Percentiles rank a stretch among this genome's conserved stretches.
Conservation (phyloP, 2,113 vertebrate species). For the Donacobius atricapilla region DNA sequence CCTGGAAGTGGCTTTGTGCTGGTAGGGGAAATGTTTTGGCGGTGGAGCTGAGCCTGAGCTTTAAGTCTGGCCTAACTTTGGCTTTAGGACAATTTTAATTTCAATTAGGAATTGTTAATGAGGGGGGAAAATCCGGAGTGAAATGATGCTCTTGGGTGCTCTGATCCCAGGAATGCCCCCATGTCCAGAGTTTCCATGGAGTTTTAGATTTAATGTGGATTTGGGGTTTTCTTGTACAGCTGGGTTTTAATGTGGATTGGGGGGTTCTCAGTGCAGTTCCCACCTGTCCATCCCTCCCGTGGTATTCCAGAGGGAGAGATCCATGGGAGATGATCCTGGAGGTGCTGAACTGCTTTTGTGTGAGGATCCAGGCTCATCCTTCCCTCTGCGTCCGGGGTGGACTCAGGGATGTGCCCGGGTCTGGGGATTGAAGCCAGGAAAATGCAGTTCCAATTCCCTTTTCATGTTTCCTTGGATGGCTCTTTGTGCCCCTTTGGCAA, state of each 20-base stretch:
- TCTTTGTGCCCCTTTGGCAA: too few relatives aligned
- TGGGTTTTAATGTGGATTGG: background rate
- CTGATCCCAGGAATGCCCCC: background rate
- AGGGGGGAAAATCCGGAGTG: accelerated
- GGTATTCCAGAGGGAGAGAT: background rate
- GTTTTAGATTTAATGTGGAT: background rate
- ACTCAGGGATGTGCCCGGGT: accelerated
- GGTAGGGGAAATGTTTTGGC: background rate
- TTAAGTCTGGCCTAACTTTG: background rate
- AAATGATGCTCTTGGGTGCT: background rate
- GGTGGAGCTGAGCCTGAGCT: background rate
- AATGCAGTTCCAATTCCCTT: accelerated
- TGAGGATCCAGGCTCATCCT: background rate
- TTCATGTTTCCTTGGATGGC: too few relatives aligned
- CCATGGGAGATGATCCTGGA: accelerated
- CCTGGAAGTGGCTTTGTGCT: background rate
- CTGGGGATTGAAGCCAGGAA: background rate
- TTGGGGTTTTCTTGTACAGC: background rate
- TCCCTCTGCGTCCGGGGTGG: background rate
- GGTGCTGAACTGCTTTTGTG: accelerated
- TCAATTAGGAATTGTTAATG: background rate
- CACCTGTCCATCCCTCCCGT: accelerated
- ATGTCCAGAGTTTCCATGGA: background rate
- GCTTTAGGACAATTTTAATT: background rate
- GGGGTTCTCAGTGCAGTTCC: background rate